These are phyloP conservation scores for Collichthys lucidus DNA, from an alignment of 2,113 vertebrate genomes.

Conservation along the genomic window DNA sequence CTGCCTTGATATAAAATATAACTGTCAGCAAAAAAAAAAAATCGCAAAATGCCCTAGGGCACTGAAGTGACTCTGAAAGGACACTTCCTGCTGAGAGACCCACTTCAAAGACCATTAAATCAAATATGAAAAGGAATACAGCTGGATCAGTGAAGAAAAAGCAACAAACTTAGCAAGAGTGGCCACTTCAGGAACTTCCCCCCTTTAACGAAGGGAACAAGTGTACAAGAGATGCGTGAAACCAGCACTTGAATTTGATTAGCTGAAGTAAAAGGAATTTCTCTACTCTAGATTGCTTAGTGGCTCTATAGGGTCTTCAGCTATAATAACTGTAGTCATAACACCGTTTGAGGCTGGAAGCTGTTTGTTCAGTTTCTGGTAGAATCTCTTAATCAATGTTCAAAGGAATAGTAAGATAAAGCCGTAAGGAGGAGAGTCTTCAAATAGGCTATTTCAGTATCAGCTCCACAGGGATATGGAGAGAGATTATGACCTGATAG, in stretches of 20 bases:
- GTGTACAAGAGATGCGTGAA: neutral
- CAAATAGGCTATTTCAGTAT: too few species aligned
- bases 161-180: slow-evolving; percentile 2
- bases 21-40: slow-evolving; percentile 30
- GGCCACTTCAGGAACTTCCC: slow-evolving; percentile 6
- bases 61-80: slow-evolving; percentile 29
- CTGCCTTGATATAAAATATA: slow-evolving; percentile 19
- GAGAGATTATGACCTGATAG: too few species aligned
- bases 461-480: too few species aligned
- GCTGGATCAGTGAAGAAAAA: slow-evolving; percentile 21
- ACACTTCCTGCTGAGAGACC: slow-evolving; percentile 18
- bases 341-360: neutral
- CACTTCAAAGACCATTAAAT: slow-evolving; percentile 51
- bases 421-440: too few species aligned
- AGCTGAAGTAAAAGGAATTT: slow-evolving; percentile 2
- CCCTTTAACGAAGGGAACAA: neutral
- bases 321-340: neutral
- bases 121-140: slow-evolving; percentile 33
- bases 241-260: slow-evolving; percentile 29
- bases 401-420: neutral
- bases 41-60: neutral
- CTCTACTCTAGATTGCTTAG: neutral
- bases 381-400: neutral
- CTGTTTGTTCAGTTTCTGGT: slow-evolving; percentile 1
- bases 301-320: neutral